Conservation (phyloP, 2,888 invertebrate species). For the Linyphia triangularis region DNA sequence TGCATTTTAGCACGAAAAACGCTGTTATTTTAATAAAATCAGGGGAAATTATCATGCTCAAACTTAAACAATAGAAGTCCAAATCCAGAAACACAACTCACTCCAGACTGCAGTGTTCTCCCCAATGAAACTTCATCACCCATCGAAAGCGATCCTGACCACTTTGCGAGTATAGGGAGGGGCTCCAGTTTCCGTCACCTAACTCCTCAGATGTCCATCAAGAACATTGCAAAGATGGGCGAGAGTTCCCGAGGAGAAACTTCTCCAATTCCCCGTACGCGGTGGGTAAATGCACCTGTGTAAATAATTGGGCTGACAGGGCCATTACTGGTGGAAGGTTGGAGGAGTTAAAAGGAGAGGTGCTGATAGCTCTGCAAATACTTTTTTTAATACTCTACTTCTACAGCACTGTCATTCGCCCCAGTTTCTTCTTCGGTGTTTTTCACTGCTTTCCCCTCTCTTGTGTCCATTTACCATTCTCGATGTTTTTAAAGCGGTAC, state of each 20-base stretch:
- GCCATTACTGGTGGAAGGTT: conserved; percentile 52
- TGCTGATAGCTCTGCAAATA: conserved; percentile 70
- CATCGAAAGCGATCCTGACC: conserved; percentile 40
- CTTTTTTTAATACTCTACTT: neutral
- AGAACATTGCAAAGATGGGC: conserved; percentile 52
- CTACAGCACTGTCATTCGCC: neutral
- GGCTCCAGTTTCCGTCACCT: conserved; percentile 36
- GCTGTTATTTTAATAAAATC: too few species aligned
- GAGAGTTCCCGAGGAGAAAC: conserved; percentile 5
- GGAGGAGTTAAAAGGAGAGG: conserved; percentile 48
- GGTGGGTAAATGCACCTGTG: conserved; percentile 72
- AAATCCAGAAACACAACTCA: too few species aligned
- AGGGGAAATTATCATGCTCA: too few species aligned
- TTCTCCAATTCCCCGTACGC: conserved; percentile 52
- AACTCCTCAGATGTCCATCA: conserved; percentile 64
- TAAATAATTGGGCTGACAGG: conserved; percentile 73
- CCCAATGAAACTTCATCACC: conserved; percentile 61
- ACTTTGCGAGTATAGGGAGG: conserved; percentile 32
- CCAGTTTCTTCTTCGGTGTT: neutral
- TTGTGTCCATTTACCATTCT: neutral
- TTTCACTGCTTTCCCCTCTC: neutral
- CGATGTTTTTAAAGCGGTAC: neutral
- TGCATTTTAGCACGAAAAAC: too few species aligned
- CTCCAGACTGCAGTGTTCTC: neutral
- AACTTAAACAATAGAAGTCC: too few species aligned